These are phyloP conservation scores for Ascidia mentula DNA, from an alignment of 23 tunicate genomes.

Conservation along the genomic window DNA sequence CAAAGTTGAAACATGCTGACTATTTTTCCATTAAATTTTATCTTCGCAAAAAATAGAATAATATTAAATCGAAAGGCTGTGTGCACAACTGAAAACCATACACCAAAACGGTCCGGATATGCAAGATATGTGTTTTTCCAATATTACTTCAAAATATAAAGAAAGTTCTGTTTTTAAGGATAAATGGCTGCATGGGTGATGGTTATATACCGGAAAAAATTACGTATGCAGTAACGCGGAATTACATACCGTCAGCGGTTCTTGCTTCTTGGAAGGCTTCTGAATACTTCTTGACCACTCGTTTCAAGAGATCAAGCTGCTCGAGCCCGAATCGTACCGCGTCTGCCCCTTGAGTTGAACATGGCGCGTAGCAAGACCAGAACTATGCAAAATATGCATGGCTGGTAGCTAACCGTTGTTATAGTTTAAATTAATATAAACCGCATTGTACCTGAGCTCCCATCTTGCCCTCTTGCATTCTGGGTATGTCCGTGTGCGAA, in stretches of 20 bases:
- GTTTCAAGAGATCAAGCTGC: constrained; percentile 36
- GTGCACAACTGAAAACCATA: too few species aligned
- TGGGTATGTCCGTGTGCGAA: constrained; percentile 31
- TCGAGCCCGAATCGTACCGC: constrained; percentile 23
- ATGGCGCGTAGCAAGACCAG: constrained; percentile 42
- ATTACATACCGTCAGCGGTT: constrained; percentile 22
- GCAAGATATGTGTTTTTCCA: too few species aligned
- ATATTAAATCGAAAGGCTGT: too few species aligned
- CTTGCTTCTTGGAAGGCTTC: constrained; percentile 15
- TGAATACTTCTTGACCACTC: constrained; percentile 30
- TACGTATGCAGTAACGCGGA: background rate
- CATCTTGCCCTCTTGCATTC: constrained; percentile 27
- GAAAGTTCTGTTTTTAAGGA: too few species aligned
- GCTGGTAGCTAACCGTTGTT: background rate
- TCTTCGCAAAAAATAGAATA: too few species aligned
- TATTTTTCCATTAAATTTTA: too few species aligned
- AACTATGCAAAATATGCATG: constrained; percentile 18
- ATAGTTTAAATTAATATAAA: too few species aligned
- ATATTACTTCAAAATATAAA: too few species aligned
- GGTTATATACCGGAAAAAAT: background rate
- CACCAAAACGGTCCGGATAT: too few species aligned
- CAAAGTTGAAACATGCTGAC: too few species aligned
- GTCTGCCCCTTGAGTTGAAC: constrained; percentile 24
- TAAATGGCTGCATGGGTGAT: background rate
- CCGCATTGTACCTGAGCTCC: constrained; percentile 21